Percentiles rank a stretch among this genome's conserved stretches.
These are phyloP conservation scores for Trissoscelio sp. DNA, from an alignment of 2,888 invertebrate species.

Conservation along the genomic window DNA sequence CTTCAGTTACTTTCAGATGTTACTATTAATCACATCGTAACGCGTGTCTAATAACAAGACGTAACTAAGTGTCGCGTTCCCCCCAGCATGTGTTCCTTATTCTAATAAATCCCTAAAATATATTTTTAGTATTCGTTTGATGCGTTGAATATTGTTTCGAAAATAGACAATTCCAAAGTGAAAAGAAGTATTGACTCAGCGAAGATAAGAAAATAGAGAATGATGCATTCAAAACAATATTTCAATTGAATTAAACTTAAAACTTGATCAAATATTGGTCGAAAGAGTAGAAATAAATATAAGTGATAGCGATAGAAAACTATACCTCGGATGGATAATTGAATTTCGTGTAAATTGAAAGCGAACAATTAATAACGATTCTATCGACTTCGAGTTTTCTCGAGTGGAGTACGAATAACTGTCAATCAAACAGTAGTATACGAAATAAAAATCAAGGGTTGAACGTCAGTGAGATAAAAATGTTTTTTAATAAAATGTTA, in stretches of 20 bases:
- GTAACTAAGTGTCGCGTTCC: constrained; percentile 44
- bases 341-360: neutral
- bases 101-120: constrained; percentile 10
- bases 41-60: constrained; percentile 18
- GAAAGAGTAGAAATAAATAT: neutral
- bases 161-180: constrained; percentile 26
- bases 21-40: constrained; percentile 30
- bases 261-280: neutral
- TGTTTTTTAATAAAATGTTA: constrained; percentile 5
- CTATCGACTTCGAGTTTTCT: constrained; percentile 2
- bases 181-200: constrained; percentile 1
- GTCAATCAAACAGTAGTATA: neutral
- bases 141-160: constrained; percentile 2
- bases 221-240: neutral
- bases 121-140: constrained; percentile 27
- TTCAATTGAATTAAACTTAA: neutral
- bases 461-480: constrained; percentile 4
- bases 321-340: neutral
- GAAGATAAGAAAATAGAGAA: neutral
- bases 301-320: neutral
- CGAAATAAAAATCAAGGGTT: constrained; percentile 1
- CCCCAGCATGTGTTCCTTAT: constrained; percentile 34
- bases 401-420: constrained; percentile 5
- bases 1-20: neutral
- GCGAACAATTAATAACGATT: constrained; percentile 4